Evolutionary conservation across 1,140 invertebrate genomes (phyloP), one percentile per base, ranked within the genome.

Genomic region (Neotoxoptera formosana): DNA sequence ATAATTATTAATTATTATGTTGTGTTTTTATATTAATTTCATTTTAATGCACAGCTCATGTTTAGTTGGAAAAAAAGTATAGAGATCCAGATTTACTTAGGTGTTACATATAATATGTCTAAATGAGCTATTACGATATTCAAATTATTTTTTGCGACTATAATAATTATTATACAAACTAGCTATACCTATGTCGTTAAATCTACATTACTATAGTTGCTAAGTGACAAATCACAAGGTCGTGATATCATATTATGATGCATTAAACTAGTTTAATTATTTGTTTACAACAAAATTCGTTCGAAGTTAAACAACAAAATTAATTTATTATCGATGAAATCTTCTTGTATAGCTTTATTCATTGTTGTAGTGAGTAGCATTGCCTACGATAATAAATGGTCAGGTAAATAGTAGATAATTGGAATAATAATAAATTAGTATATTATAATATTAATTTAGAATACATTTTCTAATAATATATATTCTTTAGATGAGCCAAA

Each of bases 161-260:
- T 45, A 45, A 84, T 87, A 51, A 89, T 67, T 90, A 90, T 60
- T 41, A 36, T 90, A 90, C 9, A 56, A 34, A 23, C 48, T 45
- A 45, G 56, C 25, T 6, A n/a, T 53, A 34, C 14, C 45, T 36
- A 36, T 87, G n/a, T 89, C 53, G 45, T 90, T 90, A 90, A 90
- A 67, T 60, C 2, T 67, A 60, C 56, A 90, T 90, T 90, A 56
- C 34, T n/a, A 60, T 7, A 25, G 89, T 17, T 67, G 36, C 89
- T 90, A 60, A 60, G 56, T 25, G 89, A 90, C 89, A 41, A 90
- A 56, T 41, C 21, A 53, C 88, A 90, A 90, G 89, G 89, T 67
- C 56, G 6, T 60, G 23, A 60, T 60, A 67, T 7, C 36, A 60
- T 25, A 76, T 76, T 20, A 47, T 86, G 1, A 48, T 86, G 7